Evolutionary conservation across 2,888 invertebrate genomes (phyloP).

Genomic region (Trachelus troglodyta): DNA sequence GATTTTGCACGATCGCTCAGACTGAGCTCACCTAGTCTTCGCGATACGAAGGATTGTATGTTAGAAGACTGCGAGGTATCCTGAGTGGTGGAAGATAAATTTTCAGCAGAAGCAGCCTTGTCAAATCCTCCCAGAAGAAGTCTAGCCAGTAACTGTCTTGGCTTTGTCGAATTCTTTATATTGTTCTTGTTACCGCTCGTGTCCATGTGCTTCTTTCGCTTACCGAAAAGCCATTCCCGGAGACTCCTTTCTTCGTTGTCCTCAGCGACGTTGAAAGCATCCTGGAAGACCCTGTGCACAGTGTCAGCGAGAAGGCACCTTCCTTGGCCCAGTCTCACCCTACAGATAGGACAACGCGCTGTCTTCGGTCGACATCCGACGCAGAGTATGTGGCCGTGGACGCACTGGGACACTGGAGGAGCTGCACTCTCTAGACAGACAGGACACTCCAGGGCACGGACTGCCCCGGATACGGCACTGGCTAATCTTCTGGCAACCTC

Average conservation of each 20-base stretch:
- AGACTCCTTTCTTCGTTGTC: conserved; percentile 21
- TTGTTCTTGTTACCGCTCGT: not conserved
- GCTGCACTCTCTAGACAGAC: conserved; percentile 74
- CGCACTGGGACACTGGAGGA: conserved; percentile 74
- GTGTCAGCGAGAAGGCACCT: conserved; percentile 61
- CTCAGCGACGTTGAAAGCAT: conserved; percentile 47
- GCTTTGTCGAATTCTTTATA: not conserved
- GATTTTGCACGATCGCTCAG: conserved; percentile 55
- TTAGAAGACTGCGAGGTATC: conserved; percentile 15
- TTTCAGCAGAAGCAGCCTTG: conserved; percentile 58
- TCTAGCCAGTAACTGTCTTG: conserved; percentile 23
- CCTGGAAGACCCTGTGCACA: conserved; percentile 52
- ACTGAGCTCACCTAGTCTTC: conserved; percentile 27
- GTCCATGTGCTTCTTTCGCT: conserved; percentile 6
- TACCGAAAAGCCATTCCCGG: conserved; percentile 32
- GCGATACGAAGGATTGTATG: conserved; percentile 13
- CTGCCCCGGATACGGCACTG: conserved; percentile 54
- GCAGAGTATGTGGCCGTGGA: conserved; percentile 74
- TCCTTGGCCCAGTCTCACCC: conserved; percentile 66
- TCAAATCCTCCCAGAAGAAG: conserved; percentile 39
- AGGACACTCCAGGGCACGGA: conserved; percentile 70
- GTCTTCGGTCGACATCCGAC: conserved; percentile 70
- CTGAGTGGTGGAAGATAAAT: conserved; percentile 37
- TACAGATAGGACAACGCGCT: conserved; percentile 72
- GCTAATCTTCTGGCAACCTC: conserved; percentile 56